Percentiles rank a stretch among this genome's conserved stretches.
phyloP scores from a whole-genome alignment of 2,888 invertebrate species.

The Dynastes grantii region DNA sequence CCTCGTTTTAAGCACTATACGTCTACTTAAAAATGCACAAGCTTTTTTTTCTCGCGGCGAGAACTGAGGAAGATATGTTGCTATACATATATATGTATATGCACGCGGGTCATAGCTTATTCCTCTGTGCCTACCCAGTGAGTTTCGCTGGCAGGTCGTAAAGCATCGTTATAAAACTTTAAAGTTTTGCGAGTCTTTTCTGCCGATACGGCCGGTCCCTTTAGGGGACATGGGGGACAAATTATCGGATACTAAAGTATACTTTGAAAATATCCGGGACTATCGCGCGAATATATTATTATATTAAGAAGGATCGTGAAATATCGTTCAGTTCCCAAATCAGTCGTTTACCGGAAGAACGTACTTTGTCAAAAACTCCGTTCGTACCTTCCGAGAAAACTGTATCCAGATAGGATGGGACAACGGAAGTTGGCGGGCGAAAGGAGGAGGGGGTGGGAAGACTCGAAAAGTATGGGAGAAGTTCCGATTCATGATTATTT shows the following conservation, averaged over 20 bases:
- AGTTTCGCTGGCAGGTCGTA: conserved; percentile 54
- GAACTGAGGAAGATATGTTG: background rate
- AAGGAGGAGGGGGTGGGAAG: background rate
- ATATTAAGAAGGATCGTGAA: conserved; percentile 46
- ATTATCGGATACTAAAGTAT: conserved; percentile 54
- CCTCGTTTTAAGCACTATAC: conserved; percentile 6
- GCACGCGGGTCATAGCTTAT: conserved; percentile 4
- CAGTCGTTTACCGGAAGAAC: conserved; percentile 38
- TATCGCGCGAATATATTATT: conserved; percentile 49
- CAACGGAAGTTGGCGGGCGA: background rate
- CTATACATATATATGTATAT: background rate
- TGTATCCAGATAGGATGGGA: conserved; percentile 20
- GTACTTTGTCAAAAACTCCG: conserved; percentile 42
- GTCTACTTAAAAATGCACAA: background rate
- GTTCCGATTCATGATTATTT: conserved; percentile 37
- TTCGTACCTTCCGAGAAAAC: conserved; percentile 9
- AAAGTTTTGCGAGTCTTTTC: conserved; percentile 53
- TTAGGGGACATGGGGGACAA: conserved; percentile 54
- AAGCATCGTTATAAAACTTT: conserved; percentile 58
- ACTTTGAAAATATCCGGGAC: conserved; percentile 52
- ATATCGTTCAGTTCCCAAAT: conserved; percentile 42
- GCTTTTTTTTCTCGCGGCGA: background rate
- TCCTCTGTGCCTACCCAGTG: conserved; percentile 14
- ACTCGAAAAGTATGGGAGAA: background rate
- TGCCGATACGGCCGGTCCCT: conserved; percentile 43